Conservation (phyloP, 1,140 invertebrate species). For the Lasioglossum baleicum region DNA sequence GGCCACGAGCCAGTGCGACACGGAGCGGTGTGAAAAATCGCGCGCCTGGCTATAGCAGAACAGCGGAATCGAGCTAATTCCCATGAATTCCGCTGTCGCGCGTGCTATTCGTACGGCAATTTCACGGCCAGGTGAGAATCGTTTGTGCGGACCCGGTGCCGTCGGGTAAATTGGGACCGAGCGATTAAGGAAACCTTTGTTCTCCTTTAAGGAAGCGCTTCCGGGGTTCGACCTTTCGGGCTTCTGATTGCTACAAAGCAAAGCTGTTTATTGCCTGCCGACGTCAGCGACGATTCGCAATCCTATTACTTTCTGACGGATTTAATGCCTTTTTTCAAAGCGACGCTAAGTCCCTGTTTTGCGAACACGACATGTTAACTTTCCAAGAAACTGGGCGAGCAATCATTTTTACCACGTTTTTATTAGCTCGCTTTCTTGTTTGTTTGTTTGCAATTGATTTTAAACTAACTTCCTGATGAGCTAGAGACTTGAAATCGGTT, state of each 20-base stretch:
- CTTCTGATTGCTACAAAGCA: neutral
- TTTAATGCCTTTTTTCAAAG: no score
- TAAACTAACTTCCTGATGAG: no score
- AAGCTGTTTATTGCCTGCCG: neutral
- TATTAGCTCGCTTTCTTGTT: no score
- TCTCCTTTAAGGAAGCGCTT: neutral
- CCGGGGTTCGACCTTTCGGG: neutral
- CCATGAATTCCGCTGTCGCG: neutral
- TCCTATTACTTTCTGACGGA: neutral
- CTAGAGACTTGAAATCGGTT: no score
- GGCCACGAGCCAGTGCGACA: neutral
- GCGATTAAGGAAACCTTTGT: conserved; percentile 1
- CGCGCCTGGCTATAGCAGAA: neutral
- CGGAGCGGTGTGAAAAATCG: neutral
- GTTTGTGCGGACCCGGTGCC: neutral
- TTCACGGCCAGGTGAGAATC: neutral
- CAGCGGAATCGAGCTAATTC: neutral
- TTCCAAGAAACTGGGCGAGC: no score
- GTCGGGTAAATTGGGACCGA: neutral
- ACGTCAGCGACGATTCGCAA: no score
- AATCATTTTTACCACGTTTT: no score
- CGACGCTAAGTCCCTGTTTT: no score
- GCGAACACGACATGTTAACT: no score
- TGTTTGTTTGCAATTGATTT: no score
- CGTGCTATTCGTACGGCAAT: neutral